Base-by-base conservation (phyloP, 2,888 invertebrate species). In the Drosophila planitibia region DNA sequence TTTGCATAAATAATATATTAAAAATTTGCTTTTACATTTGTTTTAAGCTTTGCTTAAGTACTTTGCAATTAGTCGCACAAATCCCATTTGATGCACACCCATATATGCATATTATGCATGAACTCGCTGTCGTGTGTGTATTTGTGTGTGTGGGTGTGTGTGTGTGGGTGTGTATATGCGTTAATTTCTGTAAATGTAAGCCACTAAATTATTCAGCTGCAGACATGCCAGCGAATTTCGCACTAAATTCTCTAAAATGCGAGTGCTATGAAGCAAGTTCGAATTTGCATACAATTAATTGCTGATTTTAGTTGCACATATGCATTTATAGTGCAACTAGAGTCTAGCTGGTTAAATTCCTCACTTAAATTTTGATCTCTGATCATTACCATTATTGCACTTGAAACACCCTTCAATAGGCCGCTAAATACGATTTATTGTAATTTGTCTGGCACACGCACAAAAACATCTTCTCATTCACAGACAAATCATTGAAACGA, bases 21-120 rank as follows among this genome's bases (percentile, higher is more conserved):
- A 89, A 91, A 79, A 88, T 81, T 82, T 82, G 81, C 90, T 91
- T 83, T 85, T 85, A 80, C 91, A 91, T 91, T 91, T 91, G 90
- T 90, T 87, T 82, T 82, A 90, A 91, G 90, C 91, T 88, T 89
- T 90, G 82, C 89, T 91, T 88, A 92, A 92, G 91, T 85, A 92
- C 92, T 91, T 92, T 91, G 89, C 92, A 92, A 92, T 92, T 92
- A 92, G 92, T 92, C 91, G 83, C 79, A 70, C 85, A 91, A 91
- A 92, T 91, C 90, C 86, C 71, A 77, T 90, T 89, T 87, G 81
- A 63, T 66, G 72, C 66, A 79, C 79, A 72, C 67, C 47, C 64
- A 63, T 60, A 63, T 67, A 65, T 75, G 73, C 49, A 57, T 73
- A 64, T 65, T 70, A 67, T 74, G 70, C 57, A 64, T 69, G 62